Conservation (phyloP, 2,888 invertebrate genomes). For the Blastobasis adustella region DNA sequence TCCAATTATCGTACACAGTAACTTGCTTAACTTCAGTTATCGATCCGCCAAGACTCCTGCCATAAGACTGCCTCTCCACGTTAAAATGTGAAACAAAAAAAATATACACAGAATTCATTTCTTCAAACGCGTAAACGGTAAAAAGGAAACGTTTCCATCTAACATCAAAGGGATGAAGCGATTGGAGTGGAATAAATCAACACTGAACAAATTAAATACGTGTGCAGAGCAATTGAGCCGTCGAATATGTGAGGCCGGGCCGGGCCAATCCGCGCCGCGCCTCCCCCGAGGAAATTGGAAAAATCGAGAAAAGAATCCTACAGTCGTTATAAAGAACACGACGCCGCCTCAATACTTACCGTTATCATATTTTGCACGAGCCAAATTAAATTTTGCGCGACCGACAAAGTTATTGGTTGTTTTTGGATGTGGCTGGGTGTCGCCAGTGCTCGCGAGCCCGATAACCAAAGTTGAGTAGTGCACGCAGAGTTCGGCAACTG, state of each 20-base stretch:
- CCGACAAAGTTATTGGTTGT: too few relatives aligned
- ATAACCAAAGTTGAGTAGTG: too few relatives aligned
- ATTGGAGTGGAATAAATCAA: slow-evolving; percentile 56
- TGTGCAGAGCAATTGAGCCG: slow-evolving; percentile 46
- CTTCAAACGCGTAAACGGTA: too few relatives aligned
- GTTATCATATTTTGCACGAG: background rate
- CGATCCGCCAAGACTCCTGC: background rate
- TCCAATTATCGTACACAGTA: too few relatives aligned
- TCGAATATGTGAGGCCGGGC: slow-evolving; percentile 23
- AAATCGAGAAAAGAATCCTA: slow-evolving; percentile 29
- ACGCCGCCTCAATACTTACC: slow-evolving; percentile 22
- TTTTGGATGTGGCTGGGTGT: too few relatives aligned
- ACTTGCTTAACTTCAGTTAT: slow-evolving; percentile 7
- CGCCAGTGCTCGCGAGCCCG: too few relatives aligned
- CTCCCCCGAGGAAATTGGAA: slow-evolving; percentile 41
- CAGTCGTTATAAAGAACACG: slow-evolving; percentile 29
- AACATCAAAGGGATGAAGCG: slow-evolving; percentile 46
- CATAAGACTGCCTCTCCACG: background rate
- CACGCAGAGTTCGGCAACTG: too few relatives aligned
- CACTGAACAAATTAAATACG: slow-evolving; percentile 57
- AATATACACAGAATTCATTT: too few relatives aligned
- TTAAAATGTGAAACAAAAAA: slow-evolving; percentile 14
- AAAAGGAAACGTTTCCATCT: slow-evolving; percentile 19
- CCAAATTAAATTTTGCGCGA: too few relatives aligned
- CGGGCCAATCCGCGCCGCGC: slow-evolving; percentile 30